phyloP scores from a whole-genome alignment of 2,797 vertebrate genomes.

The Octomys mimax region DNA sequence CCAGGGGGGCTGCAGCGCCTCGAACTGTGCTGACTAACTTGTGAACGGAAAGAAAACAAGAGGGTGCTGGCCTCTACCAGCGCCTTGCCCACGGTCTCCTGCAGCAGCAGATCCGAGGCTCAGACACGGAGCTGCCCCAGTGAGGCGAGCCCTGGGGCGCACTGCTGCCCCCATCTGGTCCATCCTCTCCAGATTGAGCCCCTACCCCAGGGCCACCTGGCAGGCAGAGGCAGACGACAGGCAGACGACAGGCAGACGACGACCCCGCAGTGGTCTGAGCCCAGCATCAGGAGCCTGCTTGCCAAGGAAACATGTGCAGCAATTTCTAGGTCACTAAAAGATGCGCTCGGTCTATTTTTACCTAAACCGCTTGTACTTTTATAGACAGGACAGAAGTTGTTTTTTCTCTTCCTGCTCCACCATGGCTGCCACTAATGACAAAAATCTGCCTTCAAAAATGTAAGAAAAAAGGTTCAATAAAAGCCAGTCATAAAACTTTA shows the following conservation, averaged over 20 bases:
- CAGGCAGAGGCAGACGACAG: no score
- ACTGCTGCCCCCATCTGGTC: neutral
- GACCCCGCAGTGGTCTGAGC: no score
- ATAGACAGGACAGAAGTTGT: neutral
- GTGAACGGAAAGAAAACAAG: neutral
- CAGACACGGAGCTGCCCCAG: neutral
- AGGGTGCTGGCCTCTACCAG: neutral
- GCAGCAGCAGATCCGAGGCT: neutral
- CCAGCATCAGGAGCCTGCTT: neutral
- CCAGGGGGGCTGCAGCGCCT: neutral
- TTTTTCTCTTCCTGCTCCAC: neutral
- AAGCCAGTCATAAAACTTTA: neutral
- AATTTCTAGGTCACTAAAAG: neutral
- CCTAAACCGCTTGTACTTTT: neutral
- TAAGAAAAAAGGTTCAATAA: neutral
- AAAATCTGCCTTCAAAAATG: conserved; percentile 50
- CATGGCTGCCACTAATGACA: neutral
- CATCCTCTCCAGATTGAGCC: accelerated
- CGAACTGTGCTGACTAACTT: neutral
- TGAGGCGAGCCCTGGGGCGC: neutral
- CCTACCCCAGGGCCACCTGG: neutral
- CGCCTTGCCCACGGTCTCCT: neutral
- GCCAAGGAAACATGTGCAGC: neutral
- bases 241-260: no score
- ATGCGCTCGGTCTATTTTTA: neutral